phyloP scores from a whole-genome alignment of 2,888 invertebrate species.

The Caenorhabditis drosophilae region DNA sequence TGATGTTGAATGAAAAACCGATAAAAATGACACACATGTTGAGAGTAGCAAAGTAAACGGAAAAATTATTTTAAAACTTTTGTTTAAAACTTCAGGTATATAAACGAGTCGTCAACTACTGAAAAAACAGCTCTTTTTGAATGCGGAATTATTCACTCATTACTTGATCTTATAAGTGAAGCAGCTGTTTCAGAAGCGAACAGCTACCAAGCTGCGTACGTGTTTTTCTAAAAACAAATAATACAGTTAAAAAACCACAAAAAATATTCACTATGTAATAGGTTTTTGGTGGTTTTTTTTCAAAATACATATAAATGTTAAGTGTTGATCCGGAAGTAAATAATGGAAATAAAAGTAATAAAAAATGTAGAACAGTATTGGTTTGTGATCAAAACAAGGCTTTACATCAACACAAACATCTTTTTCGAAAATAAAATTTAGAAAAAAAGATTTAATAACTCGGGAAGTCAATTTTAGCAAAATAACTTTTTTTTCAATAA shows the following conservation, averaged over 20 bases:
- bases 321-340: no score
- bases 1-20: slow-evolving; percentile 53
- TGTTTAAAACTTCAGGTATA: slow-evolving; percentile 39
- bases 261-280: not conserved
- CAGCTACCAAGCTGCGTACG: not conserved
- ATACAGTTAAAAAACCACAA: not conserved
- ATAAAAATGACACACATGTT: slow-evolving; percentile 60
- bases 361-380: not conserved
- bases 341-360: not conserved
- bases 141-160: slow-evolving; percentile 53
- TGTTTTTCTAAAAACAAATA: not conserved
- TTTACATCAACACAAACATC: no score
- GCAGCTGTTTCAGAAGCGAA: slow-evolving; percentile 43
- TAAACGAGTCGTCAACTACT: slow-evolving; percentile 49
- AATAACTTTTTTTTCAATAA: no score
- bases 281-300: no score
- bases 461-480: no score
- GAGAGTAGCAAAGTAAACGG: slow-evolving; percentile 55
- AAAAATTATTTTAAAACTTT: not conserved
- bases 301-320: no score
- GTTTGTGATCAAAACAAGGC: not conserved
- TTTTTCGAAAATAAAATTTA: no score
- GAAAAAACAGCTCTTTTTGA: slow-evolving; percentile 55
- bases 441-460: no score
- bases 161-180: slow-evolving; percentile 57